A percentile compares a stretch with the other conserved stretches of the same genome.
These are phyloP conservation scores for Eupeodes latifasciatus DNA, from an alignment of 2,888 invertebrate genomes.

Conservation along the genomic window DNA sequence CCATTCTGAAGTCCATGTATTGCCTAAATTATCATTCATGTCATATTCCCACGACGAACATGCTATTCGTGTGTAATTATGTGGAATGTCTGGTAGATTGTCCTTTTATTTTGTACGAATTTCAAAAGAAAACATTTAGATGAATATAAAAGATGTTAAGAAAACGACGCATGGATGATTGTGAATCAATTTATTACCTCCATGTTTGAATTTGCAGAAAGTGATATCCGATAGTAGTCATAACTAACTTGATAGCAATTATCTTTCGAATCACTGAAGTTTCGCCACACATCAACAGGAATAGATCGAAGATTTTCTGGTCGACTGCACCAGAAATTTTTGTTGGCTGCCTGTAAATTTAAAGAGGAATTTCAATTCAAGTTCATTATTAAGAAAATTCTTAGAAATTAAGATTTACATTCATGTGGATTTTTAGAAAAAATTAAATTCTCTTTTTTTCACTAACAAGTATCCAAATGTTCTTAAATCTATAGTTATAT, in stretches of 20 bases:
- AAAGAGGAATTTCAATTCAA: not conserved
- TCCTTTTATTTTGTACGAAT: constrained; percentile 21
- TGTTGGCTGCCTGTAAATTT: constrained; percentile 86
- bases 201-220: constrained; percentile 75
- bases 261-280: constrained; percentile 87
- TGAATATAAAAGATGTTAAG: not conserved
- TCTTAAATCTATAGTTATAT: too few relatives aligned
- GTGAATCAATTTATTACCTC: constrained; percentile 77
- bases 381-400: too few relatives aligned
- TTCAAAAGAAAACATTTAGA: not conserved
- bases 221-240: constrained; percentile 81
- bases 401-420: too few relatives aligned
- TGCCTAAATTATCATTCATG: constrained; percentile 85
- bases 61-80: constrained; percentile 84
- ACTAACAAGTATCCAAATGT: too few relatives aligned
- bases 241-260: constrained; percentile 86
- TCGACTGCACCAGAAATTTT: constrained; percentile 89
- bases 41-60: constrained; percentile 88
- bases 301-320: constrained; percentile 86
- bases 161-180: not conserved
- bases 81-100: constrained; percentile 80
- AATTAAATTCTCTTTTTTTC: too few relatives aligned
- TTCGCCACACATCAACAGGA: constrained; percentile 87
- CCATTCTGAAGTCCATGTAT: constrained; percentile 91
- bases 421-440: too few relatives aligned